phyloP scores from a whole-genome alignment of 2,888 invertebrate genomes.

The Epiblema foenella region DNA sequence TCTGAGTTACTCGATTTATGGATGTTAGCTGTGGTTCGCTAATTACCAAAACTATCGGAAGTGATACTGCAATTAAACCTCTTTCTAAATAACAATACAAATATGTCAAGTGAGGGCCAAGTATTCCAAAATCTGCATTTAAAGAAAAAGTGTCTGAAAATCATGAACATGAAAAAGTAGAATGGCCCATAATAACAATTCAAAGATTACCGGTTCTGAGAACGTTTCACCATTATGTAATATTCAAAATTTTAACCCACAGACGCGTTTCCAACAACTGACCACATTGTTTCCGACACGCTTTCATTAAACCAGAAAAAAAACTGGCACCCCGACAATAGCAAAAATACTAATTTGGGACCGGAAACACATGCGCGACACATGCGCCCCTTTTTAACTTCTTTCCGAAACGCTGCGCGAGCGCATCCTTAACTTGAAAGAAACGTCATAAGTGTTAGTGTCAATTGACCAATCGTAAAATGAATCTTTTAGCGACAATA shows the following conservation, averaged over 20 bases:
- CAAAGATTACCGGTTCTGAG: too few species aligned
- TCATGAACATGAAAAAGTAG: too few species aligned
- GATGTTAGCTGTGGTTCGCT: too few species aligned
- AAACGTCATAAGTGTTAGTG: not conserved
- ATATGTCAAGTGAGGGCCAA: too few species aligned
- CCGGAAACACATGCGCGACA: conserved; percentile 81
- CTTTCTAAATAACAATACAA: too few species aligned
- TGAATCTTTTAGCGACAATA: not conserved
- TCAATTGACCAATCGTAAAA: not conserved
- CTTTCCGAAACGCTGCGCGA: conserved; percentile 52
- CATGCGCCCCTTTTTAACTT: conserved; percentile 79
- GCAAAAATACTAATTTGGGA: conserved; percentile 40
- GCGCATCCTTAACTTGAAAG: not conserved
- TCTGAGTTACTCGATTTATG: too few species aligned
- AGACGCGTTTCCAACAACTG: conserved; percentile 2
- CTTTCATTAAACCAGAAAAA: conserved; percentile 9
- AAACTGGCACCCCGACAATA: conserved; percentile 28
- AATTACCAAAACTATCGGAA: too few species aligned
- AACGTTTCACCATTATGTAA: too few species aligned
- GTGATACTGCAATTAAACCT: too few species aligned
- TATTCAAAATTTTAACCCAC: not conserved
- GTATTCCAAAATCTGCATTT: too few species aligned
- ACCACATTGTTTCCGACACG: not conserved
- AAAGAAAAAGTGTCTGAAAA: too few species aligned
- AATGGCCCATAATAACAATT: too few species aligned